These are phyloP conservation scores for Drosophila melanogaster DNA, from an alignment of 1,140 invertebrate species.

Conservation along the genomic window Release_6_plus_ISO1_MT NT_033777.3:17066001-17066500, in stretches of 20 bases:
- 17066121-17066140: slow-evolving; percentile 39
- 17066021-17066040: too few species aligned
- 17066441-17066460: slow-evolving; percentile 19
- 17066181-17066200: slow-evolving; percentile 14
- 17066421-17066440: slow-evolving; percentile 37
- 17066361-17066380: slow-evolving; percentile 25
- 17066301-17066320: slow-evolving; percentile 81
- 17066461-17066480: not conserved
- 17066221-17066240: slow-evolving; percentile 64
- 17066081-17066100: not conserved
- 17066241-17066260: slow-evolving; percentile 56
- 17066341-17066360: slow-evolving; percentile 34
- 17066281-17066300: slow-evolving; percentile 77
- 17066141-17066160: slow-evolving; percentile 10
- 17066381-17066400: slow-evolving; percentile 42
- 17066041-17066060: too few species aligned
- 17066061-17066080: too few species aligned
- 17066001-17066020: too few species aligned
- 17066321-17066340: slow-evolving; percentile 60
- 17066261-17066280: slow-evolving; percentile 51
- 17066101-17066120: not conserved
- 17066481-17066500: not conserved
- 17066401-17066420: slow-evolving; percentile 58
- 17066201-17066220: slow-evolving; percentile 13
- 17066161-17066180: slow-evolving; percentile 9